Base-by-base conservation (phyloP, 1,140 invertebrate species). In the Heliconius melpomene region DNA sequence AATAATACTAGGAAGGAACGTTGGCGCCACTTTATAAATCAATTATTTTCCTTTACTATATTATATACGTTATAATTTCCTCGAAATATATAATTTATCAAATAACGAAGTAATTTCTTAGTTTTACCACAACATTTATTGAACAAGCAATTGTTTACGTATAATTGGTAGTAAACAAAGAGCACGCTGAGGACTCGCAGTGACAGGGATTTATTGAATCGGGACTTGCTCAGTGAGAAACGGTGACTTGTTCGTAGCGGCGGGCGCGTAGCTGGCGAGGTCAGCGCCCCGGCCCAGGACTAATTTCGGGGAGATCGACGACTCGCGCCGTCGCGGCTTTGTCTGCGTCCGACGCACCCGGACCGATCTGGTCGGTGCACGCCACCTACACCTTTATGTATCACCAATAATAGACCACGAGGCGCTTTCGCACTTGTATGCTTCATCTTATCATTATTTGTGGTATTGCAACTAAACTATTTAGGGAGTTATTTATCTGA, bases 281-380 rank as follows among this genome's bases (percentile, higher is more conserved):
- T 93, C 92, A 93, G 87, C 90, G 93, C 89, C 93, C 93, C 86
- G 87, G 88, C 90, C 89, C 92, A 93, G 90, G 92, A 93, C 91
- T 93, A 93, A 93, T 93, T 94, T 88, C 90, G 93, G 91, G 93
- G 91, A 93, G 91, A 93, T 92, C 91, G 91, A 89, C 91, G 93
- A 94, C 91, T 93, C 87, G 87, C 84, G 83, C 75, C 85, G 88
- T 84, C 88, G 85, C 86, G 89, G 91, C 93, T 93, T 93, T 94
- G 91, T 92, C 91, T 88, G 87, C 86, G 87, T 86, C 86, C 87
- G 88, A 83, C 90, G 87, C 88, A 87, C 79, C 83, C 86, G 83
- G 38, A 82, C 78, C 79, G 77, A 70, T 79, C 72, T 75, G 50
- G 36, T 66, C 23, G 40, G 72, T 57, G 75, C 72, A 46, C 40